Evolutionary conservation across 2,888 invertebrate genomes (phyloP).

Genomic region (Trichopoda pennipes): DNA sequence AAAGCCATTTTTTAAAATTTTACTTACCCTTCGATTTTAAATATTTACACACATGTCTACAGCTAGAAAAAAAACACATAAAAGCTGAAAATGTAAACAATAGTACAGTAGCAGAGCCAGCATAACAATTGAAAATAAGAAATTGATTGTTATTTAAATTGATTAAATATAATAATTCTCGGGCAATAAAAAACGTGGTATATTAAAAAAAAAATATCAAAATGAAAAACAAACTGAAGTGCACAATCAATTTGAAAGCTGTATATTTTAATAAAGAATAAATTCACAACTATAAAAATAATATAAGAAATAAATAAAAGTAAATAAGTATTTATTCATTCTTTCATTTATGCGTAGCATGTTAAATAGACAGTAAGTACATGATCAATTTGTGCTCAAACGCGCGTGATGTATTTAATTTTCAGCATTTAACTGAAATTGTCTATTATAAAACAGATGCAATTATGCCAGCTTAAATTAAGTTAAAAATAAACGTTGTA

Average conservation of each 20-base stretch:
- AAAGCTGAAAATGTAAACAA: conserved; percentile 45
- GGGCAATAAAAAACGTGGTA: conserved; percentile 62
- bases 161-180: conserved; percentile 60
- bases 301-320: not conserved
- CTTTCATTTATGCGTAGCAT: conserved; percentile 2
- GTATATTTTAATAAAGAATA: too few species aligned
- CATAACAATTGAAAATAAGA: conserved; percentile 39
- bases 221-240: conserved; percentile 46
- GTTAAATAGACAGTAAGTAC: conserved; percentile 21
- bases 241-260: not conserved
- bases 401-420: too few species aligned
- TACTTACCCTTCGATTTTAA: not conserved
- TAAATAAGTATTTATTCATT: not conserved
- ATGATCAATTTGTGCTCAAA: not conserved
- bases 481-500: too few species aligned
- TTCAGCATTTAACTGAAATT: too few species aligned
- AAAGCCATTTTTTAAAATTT: not conserved
- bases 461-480: too few species aligned
- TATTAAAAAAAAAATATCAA: conserved; percentile 32
- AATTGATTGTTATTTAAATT: conserved; percentile 61
- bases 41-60: not conserved
- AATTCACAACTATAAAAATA: conserved; percentile 7
- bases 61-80: conserved; percentile 6
- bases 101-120: conserved; percentile 2
- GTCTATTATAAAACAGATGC: too few species aligned